Conservation (phyloP, 2,113 vertebrate species). For the Carettochelys insculpta region DNA sequence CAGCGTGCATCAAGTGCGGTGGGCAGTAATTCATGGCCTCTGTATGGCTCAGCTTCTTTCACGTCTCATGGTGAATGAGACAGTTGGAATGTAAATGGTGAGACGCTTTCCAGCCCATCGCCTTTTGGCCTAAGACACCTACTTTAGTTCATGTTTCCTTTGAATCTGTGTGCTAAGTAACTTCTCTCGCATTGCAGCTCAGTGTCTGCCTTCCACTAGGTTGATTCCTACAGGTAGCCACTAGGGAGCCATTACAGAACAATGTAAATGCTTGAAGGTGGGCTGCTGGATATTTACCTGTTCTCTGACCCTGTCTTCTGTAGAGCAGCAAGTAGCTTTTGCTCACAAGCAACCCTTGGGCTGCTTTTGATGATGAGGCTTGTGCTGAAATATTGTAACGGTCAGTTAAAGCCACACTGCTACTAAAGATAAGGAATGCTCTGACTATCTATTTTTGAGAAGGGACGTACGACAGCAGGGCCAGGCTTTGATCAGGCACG, state of each 20-base stretch:
- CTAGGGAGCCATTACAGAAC: not conserved
- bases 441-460: not conserved
- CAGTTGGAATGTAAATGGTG: not conserved
- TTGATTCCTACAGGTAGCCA: not conserved
- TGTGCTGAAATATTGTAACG: not conserved
- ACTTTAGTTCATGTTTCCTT: not conserved
- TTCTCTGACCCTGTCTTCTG: not conserved
- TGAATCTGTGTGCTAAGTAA: rapidly evolving
- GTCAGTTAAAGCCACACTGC: not conserved
- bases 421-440: not conserved
- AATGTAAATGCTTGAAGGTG: not conserved
- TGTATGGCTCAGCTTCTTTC: not conserved
- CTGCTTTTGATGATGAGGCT: not conserved
- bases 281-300: not conserved
- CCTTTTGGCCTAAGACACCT: not conserved
- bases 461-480: not conserved
- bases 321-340: not conserved
- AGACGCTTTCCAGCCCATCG: not conserved
- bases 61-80: not conserved
- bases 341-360: not conserved
- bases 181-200: not conserved
- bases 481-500: not conserved
- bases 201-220: not conserved
- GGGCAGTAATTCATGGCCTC: not conserved
- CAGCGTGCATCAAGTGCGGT: not conserved